Conservation (phyloP, 2,797 vertebrate species). For the Acomys russatus region DNA sequence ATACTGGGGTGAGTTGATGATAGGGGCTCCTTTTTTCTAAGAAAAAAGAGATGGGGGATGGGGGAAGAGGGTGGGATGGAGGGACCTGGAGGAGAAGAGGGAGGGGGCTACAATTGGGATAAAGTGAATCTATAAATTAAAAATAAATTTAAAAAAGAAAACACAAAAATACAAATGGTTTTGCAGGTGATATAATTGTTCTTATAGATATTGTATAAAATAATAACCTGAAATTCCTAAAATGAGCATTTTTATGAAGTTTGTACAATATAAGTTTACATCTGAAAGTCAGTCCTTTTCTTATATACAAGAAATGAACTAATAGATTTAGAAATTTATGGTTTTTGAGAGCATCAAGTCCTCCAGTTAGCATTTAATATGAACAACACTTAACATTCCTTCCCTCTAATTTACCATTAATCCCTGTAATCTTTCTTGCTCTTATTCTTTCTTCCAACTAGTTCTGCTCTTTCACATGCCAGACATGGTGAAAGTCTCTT, state of each 20-base stretch:
- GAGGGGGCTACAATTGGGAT: too few species aligned
- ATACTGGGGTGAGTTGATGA: too few species aligned
- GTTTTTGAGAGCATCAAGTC: background rate
- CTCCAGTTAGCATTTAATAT: background rate
- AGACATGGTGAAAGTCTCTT: background rate
- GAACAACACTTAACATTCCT: background rate
- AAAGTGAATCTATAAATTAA: too few species aligned
- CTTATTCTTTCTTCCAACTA: background rate
- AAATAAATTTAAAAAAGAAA: background rate
- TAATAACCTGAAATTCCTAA: background rate
- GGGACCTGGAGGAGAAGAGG: too few species aligned
- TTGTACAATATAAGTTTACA: background rate
- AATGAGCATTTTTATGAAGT: background rate
- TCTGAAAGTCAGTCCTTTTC: background rate
- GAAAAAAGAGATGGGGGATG: too few species aligned
- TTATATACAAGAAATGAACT: background rate
- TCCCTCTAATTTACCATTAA: background rate
- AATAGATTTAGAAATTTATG: background rate
- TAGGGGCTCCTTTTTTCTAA: too few species aligned
- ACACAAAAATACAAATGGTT: background rate
- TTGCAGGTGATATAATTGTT: background rate
- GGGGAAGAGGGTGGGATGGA: too few species aligned
- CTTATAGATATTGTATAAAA: background rate
- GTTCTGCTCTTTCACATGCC: background rate
- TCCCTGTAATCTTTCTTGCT: background rate